phyloP scores from a whole-genome alignment of 2,888 invertebrate genomes.

The Nezara viridula region DNA sequence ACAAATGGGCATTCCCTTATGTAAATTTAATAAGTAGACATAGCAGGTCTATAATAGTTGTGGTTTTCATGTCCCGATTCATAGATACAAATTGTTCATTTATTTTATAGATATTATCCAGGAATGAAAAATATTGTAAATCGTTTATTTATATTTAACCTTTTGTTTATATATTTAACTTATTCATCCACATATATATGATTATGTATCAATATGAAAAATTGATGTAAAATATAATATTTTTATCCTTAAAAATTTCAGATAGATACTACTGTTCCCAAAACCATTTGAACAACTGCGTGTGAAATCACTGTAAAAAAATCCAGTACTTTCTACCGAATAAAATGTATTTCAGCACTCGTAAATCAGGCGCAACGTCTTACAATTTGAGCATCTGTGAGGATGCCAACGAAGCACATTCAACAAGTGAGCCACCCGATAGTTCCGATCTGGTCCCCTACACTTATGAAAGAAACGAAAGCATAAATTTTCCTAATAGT shows the following conservation, averaged over 20 bases:
- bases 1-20: too few species aligned
- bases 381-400: slow-evolving; percentile 15
- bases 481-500: background rate
- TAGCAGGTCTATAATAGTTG: too few species aligned
- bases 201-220: background rate
- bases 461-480: background rate
- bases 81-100: too few species aligned
- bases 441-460: background rate
- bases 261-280: background rate
- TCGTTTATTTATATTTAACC: too few species aligned
- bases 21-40: too few species aligned
- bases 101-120: too few species aligned
- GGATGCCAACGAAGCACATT: slow-evolving; percentile 5
- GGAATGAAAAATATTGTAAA: too few species aligned
- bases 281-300: background rate
- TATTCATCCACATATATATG: background rate
- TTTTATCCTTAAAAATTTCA: background rate
- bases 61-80: too few species aligned
- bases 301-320: background rate
- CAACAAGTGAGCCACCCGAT: background rate
- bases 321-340: background rate
- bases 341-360: slow-evolving; percentile 1
- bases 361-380: background rate
- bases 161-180: slow-evolving; percentile 22
- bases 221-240: background rate